These are phyloP conservation scores for Plebejus melissa DNA, from an alignment of 2,888 invertebrate genomes.

Conservation along the genomic window DNA sequence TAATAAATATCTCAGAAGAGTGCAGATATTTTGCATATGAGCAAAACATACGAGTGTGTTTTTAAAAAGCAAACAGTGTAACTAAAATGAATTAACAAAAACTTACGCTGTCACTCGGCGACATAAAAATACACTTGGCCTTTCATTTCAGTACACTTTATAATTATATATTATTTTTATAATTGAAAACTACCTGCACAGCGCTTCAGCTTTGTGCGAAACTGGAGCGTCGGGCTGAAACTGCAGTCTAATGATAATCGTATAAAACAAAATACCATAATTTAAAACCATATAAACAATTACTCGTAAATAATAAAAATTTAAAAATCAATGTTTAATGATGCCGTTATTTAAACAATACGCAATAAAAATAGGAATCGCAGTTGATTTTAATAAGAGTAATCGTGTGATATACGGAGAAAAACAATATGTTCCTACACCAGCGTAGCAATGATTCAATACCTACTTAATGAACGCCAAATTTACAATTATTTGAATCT, in stretches of 20 bases:
- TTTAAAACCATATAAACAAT: neutral
- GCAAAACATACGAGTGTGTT: neutral
- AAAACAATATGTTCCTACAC: neutral
- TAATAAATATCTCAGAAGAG: neutral
- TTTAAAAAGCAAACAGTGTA: neutral
- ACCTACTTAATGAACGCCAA: neutral
- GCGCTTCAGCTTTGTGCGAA: neutral
- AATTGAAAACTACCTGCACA: conserved; percentile 11
- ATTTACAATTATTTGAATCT: neutral
- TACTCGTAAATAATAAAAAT: neutral
- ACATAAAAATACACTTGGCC: conserved; percentile 18
- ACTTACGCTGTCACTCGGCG: neutral
- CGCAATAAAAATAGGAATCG: neutral
- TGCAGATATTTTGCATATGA: neutral
- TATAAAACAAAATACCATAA: neutral
- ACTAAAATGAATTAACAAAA: conserved; percentile 19
- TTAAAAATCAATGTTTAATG: neutral
- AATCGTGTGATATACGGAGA: neutral
- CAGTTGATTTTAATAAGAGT: neutral
- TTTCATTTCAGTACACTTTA: neutral
- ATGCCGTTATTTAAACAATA: neutral
- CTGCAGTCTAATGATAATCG: neutral
- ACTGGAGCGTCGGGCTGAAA: conserved; percentile 5
- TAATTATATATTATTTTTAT: neutral
- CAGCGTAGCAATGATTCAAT: neutral